These are phyloP conservation scores for Parauchenoglanis ngamensis DNA, from an alignment of 2,797 vertebrate genomes.

Conservation along the genomic window DNA sequence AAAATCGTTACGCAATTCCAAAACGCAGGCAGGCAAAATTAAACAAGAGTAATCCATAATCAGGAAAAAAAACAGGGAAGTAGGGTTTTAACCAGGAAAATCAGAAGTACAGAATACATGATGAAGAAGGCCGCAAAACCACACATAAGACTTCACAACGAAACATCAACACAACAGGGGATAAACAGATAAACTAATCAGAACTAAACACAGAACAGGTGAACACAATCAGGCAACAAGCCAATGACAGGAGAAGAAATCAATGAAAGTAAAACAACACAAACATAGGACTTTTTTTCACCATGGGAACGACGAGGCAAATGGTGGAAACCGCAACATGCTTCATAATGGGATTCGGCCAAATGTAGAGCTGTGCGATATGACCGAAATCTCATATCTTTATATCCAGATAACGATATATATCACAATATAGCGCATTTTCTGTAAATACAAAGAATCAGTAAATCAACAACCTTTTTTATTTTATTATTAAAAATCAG, in stretches of 20 bases:
- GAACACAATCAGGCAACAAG: not conserved
- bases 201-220: slow-evolving; percentile 2
- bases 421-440: too few relatives aligned
- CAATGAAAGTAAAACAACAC: not conserved
- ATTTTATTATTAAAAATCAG: too few relatives aligned
- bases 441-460: too few relatives aligned
- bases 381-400: too few relatives aligned
- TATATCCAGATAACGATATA: too few relatives aligned
- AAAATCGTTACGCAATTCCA: not conserved
- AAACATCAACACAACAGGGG: not conserved
- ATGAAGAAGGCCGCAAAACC: too few relatives aligned
- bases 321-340: not conserved
- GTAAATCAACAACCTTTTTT: too few relatives aligned
- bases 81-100: not conserved
- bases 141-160: too few relatives aligned
- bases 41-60: not conserved
- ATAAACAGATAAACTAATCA: not conserved
- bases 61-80: not conserved
- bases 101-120: not conserved
- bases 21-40: not conserved
- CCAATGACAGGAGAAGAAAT: not conserved
- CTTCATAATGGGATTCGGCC: not conserved
- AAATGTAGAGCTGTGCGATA: too few relatives aligned
- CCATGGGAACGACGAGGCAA: not conserved
- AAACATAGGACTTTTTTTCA: not conserved